Conservation (phyloP, 1,140 invertebrate species). For the Euura lappo region DNA sequence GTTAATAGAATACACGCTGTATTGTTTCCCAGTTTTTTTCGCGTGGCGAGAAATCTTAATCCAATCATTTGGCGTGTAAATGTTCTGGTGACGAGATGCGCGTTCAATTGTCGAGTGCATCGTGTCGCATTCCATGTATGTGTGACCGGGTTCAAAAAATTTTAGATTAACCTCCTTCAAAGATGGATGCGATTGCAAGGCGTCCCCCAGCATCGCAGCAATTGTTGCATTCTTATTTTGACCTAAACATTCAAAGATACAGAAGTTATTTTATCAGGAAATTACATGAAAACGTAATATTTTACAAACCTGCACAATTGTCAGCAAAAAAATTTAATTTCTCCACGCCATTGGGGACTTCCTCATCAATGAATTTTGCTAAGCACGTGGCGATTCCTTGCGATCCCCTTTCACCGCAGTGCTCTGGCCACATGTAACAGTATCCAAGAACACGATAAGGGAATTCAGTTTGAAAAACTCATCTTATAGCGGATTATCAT, state of each 20-base stretch:
- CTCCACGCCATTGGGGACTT: conserved; percentile 1
- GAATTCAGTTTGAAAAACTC: too few species aligned
- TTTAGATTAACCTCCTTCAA: conserved; percentile 30
- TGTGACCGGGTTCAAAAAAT: conserved; percentile 32
- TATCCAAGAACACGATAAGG: too few species aligned
- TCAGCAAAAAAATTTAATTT: neutral
- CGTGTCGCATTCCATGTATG: conserved; percentile 29
- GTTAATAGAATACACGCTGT: too few species aligned
- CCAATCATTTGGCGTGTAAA: too few species aligned
- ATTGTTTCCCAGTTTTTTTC: too few species aligned
- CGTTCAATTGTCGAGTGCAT: conserved; percentile 13
- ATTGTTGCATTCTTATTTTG: conserved; percentile 20
- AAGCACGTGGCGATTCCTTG: conserved; percentile 8
- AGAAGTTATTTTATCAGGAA: neutral
- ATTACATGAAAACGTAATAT: conserved; percentile 1
- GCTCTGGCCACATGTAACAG: too few species aligned
- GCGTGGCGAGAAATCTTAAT: too few species aligned
- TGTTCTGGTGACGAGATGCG: neutral
- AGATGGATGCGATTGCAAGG: conserved; percentile 3
- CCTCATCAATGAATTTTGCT: conserved; percentile 10
- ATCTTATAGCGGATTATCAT: too few species aligned
- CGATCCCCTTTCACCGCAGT: too few species aligned
- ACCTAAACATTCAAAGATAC: conserved; percentile 4
- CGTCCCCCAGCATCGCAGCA: neutral
- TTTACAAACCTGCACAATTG: neutral